Evolutionary conservation across 2,797 vertebrate species (phyloP).

Genomic region (Tiaroga cobitis): DNA sequence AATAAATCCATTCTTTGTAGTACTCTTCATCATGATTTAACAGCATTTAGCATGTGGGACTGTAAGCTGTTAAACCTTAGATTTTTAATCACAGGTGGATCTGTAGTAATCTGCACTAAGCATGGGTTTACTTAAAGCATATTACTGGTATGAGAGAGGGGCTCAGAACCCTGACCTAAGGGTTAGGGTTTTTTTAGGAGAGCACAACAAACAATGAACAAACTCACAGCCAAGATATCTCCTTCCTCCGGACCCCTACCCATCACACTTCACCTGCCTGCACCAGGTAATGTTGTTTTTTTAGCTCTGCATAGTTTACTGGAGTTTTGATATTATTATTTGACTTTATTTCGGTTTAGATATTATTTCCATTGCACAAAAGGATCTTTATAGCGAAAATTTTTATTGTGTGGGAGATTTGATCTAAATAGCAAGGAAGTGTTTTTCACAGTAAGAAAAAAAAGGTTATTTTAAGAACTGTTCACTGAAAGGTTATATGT

Average conservation of each 20-base stretch:
- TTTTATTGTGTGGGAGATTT: background rate
- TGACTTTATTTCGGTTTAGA: no score
- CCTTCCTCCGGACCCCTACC: conserved; percentile 46
- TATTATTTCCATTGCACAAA: background rate
- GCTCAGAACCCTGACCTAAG: background rate
- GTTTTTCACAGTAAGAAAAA: background rate
- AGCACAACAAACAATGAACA: conserved; percentile 58
- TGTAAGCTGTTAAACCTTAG: conserved; percentile 23
- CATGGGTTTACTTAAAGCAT: conserved; percentile 44
- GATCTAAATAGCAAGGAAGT: background rate
- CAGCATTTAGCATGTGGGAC: background rate
- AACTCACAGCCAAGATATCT: conserved; percentile 62
- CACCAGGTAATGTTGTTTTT: conserved; percentile 52
- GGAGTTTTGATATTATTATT: background rate
- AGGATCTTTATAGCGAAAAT: background rate
- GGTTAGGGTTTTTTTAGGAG: background rate
- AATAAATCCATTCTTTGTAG: background rate
- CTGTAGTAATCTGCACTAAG: conserved; percentile 38
- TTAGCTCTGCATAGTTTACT: background rate
- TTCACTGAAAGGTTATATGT: background rate
- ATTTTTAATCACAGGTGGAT: conserved; percentile 29
- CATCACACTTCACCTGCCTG: conserved; percentile 33
- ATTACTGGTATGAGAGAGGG: conserved; percentile 27
- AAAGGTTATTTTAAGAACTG: background rate
- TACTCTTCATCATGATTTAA: background rate